Evolutionary conservation across 2,113 vertebrate species (phyloP).

Genomic region (Arizona elegans): DNA sequence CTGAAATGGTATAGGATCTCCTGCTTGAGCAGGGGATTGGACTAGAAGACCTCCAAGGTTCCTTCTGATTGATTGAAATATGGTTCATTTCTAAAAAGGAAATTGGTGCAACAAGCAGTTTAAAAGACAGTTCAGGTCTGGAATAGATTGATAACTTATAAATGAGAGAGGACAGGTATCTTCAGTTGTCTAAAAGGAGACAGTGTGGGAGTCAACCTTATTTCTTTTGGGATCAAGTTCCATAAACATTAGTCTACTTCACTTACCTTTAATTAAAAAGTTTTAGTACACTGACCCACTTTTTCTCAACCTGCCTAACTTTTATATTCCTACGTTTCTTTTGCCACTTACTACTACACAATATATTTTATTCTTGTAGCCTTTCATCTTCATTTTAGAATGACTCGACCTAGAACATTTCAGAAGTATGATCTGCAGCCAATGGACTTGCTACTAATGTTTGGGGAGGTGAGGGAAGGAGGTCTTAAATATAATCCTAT

Average conservation of each 20-base stretch:
- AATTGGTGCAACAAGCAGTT: background rate
- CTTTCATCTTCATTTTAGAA: background rate
- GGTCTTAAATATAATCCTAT: background rate
- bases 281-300: background rate
- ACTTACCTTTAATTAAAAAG: background rate
- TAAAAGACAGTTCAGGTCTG: background rate
- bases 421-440: background rate
- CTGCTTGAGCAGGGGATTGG: no score
- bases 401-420: background rate
- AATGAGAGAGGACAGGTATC: background rate
- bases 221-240: background rate
- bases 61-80: background rate
- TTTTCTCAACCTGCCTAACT: background rate
- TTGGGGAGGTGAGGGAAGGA: background rate
- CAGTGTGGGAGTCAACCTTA: background rate
- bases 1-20: no score
- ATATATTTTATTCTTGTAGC: background rate
- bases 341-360: background rate
- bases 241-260: background rate
- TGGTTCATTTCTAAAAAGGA: background rate
- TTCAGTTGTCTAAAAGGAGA: background rate
- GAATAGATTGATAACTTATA: background rate
- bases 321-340: background rate
- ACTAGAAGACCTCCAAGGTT: no score
- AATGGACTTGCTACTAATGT: background rate